Evolutionary conservation across 92 coral and sea anemone genomes (phyloP).

Genomic region (Palythoa grandiflora): DNA sequence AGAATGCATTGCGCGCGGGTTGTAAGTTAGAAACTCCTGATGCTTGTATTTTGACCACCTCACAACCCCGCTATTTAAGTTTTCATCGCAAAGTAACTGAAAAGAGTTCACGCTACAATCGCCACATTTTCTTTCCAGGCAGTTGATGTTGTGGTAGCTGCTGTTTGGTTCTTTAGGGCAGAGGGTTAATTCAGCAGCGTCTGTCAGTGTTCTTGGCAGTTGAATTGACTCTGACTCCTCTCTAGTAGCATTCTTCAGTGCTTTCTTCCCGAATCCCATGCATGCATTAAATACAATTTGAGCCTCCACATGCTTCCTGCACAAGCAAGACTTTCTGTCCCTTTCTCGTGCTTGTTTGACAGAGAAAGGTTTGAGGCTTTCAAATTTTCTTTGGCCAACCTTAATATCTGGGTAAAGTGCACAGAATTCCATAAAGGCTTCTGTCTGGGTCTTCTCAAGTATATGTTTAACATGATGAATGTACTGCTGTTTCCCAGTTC

Average conservation of each 20-base stretch:
- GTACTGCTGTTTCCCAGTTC: slow-evolving; percentile 30
- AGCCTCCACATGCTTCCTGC: slow-evolving; percentile 30
- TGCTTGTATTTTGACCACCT: background rate
- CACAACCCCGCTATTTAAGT: background rate
- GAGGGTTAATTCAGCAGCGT: slow-evolving; percentile 32
- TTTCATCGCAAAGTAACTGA: background rate
- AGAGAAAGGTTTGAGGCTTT: slow-evolving; percentile 37
- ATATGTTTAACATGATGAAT: slow-evolving; percentile 29
- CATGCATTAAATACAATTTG: slow-evolving; percentile 26
- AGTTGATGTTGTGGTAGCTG: slow-evolving; percentile 9
- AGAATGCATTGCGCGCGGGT: background rate
- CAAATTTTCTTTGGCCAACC: slow-evolving; percentile 39
- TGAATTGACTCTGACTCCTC: background rate
- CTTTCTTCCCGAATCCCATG: slow-evolving; percentile 23
- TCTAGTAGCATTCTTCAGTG: background rate
- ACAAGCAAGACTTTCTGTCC: slow-evolving; percentile 39
- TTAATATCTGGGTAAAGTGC: slow-evolving; percentile 29
- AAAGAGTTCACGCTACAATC: slow-evolving; percentile 10
- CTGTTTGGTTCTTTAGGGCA: slow-evolving; percentile 25
- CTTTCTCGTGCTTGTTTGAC: slow-evolving; percentile 37
- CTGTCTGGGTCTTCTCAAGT: slow-evolving; percentile 44
- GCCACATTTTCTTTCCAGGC: slow-evolving; percentile 31
- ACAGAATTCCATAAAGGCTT: slow-evolving; percentile 33
- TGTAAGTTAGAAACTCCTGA: background rate
- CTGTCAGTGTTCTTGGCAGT: slow-evolving; percentile 25